Conservation (phyloP, 2,113 vertebrate species). For the Xyrauchen texanus region DNA sequence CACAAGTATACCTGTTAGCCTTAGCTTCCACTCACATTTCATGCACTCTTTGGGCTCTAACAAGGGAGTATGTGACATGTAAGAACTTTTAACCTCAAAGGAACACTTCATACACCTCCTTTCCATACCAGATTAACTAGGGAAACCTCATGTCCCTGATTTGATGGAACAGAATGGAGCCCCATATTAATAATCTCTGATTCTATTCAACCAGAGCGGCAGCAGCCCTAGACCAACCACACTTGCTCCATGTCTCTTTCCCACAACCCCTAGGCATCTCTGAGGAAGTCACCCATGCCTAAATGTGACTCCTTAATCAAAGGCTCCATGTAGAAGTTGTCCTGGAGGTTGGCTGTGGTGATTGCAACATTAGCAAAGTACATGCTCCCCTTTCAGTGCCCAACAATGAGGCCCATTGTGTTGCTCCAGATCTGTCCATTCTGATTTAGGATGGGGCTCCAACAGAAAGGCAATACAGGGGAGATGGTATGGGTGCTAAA, state of each 20-base stretch:
- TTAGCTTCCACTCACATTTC: constrained; percentile 13
- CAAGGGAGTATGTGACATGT: not conserved
- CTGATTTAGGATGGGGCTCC: constrained; percentile 69
- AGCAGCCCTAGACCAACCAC: constrained; percentile 60
- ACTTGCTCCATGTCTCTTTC: constrained; percentile 74
- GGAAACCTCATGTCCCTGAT: constrained; percentile 18
- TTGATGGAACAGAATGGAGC: constrained; percentile 24
- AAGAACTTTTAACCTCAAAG: constrained; percentile 7
- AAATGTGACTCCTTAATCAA: constrained; percentile 85
- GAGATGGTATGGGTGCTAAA: constrained; percentile 38
- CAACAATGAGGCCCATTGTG: constrained; percentile 82
- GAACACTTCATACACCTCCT: constrained; percentile 17
- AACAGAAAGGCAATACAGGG: constrained; percentile 63
- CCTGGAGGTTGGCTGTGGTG: constrained; percentile 79
- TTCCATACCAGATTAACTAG: not conserved
- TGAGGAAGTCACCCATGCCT: constrained; percentile 86
- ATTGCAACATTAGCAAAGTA: constrained; percentile 77
- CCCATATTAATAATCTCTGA: constrained; percentile 61
- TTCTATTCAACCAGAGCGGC: constrained; percentile 48
- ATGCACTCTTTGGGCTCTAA: not conserved
- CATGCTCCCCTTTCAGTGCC: constrained; percentile 79
- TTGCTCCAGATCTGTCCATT: constrained; percentile 70
- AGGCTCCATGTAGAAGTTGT: constrained; percentile 78
- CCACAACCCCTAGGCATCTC: constrained; percentile 82
- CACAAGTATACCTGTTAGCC: constrained; percentile 10